These are phyloP conservation scores for Caretta caretta DNA, from an alignment of 2,113 vertebrate genomes.

Conservation along the genomic window DNA sequence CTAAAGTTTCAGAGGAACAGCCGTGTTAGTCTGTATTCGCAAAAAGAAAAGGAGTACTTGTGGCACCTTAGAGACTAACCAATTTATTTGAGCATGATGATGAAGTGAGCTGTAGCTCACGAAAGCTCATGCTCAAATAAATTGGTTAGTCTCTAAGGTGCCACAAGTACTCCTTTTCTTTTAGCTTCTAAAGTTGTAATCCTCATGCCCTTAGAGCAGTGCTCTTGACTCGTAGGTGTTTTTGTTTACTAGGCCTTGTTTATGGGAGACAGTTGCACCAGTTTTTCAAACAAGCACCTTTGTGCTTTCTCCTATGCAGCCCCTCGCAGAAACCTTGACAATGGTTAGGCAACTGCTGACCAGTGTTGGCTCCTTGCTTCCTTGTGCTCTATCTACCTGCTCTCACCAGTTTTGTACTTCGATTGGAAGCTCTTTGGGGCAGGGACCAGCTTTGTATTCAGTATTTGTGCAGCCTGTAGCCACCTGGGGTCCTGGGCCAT, in stretches of 20 bases:
- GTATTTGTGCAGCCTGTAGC: not conserved
- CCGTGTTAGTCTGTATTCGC: no score
- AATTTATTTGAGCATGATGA: no score
- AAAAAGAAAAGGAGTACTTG: no score
- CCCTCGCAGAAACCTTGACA: not conserved
- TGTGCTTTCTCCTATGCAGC: not conserved
- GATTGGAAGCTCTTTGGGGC: not conserved
- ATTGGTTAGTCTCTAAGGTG: no score
- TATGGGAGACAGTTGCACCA: not conserved
- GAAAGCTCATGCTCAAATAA: no score
- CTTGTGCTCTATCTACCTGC: not conserved
- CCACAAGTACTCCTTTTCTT: no score
- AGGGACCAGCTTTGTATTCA: not conserved
- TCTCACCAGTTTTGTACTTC: not conserved
- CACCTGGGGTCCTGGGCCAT: not conserved
- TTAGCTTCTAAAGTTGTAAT: not conserved
- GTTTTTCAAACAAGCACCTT: not conserved
- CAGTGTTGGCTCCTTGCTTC: not conserved
- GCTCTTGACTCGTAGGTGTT: not conserved
- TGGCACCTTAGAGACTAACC: no score
- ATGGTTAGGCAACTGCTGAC: not conserved
- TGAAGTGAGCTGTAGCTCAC: no score
- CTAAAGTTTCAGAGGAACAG: no score
- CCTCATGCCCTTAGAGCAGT: not conserved
- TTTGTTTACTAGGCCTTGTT: not conserved